These are phyloP conservation scores for Rhynchotus rufescens DNA, from an alignment of 2,797 vertebrate genomes.

Conservation along the genomic window DNA sequence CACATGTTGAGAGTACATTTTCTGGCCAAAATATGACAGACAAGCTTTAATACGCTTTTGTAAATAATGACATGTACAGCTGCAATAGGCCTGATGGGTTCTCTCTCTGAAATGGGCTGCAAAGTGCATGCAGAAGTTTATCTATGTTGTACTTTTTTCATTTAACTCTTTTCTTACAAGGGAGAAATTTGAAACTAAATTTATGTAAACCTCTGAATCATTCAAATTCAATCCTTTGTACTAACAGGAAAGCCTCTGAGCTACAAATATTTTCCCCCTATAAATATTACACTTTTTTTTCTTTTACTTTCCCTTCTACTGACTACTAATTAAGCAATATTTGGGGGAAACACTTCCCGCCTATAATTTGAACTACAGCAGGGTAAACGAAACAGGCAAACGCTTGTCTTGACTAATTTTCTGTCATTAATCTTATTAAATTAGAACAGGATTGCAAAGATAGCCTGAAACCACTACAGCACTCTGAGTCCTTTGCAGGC, in stretches of 20 bases:
- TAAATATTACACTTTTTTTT: slow-evolving; percentile 42
- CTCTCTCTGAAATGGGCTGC: slow-evolving; percentile 22
- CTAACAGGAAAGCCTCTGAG: slow-evolving; percentile 69
- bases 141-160: neutral
- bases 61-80: slow-evolving; percentile 27
- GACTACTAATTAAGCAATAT: slow-evolving; percentile 70
- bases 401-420: slow-evolving; percentile 78
- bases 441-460: slow-evolving; percentile 71
- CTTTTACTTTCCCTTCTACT: slow-evolving; percentile 54
- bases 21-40: slow-evolving; percentile 22
- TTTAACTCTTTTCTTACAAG: neutral
- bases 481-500: slow-evolving; percentile 25
- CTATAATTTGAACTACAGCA: slow-evolving; percentile 65
- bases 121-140: neutral
- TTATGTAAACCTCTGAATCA: slow-evolving; percentile 50
- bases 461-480: slow-evolving; percentile 64
- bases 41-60: slow-evolving; percentile 26
- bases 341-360: slow-evolving; percentile 68
- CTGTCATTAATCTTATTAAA: slow-evolving; percentile 80
- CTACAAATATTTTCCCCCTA: slow-evolving; percentile 59
- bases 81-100: neutral
- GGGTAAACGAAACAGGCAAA: slow-evolving; percentile 72
- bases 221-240: slow-evolving; percentile 52
- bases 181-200: slow-evolving; percentile 23
- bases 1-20: neutral